phyloP scores from a whole-genome alignment of 2,797 vertebrate species.

The Sebastes matsubarae region DNA sequence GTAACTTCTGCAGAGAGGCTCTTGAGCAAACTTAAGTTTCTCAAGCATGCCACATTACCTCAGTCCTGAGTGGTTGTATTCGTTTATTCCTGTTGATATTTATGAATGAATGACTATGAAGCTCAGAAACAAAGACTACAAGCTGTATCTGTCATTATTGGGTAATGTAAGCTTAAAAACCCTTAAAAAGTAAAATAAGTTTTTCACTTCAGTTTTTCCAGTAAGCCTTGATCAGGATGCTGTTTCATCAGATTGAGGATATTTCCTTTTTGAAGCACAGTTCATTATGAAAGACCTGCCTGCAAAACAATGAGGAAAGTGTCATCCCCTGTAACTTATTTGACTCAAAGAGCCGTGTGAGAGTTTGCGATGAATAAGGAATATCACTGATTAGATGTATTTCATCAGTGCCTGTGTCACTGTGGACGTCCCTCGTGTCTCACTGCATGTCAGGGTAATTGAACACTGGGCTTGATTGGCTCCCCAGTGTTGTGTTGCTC shows the following conservation, averaged over 20 bases:
- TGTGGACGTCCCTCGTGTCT: not conserved
- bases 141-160: not conserved
- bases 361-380: not conserved
- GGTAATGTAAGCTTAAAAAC: not conserved
- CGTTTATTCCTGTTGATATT: not conserved
- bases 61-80: not conserved
- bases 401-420: not conserved
- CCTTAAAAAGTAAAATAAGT: not conserved
- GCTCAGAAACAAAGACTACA: not conserved
- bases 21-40: not conserved
- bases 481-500: slow-evolving; percentile 54
- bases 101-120: not conserved
- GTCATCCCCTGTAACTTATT: not conserved
- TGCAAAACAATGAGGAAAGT: not conserved
- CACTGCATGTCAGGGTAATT: slow-evolving; percentile 22
- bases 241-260: not conserved
- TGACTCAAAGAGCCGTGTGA: not conserved
- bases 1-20: no score
- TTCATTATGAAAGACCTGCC: not conserved
- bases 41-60: not conserved
- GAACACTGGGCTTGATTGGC: slow-evolving; percentile 45
- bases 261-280: not conserved
- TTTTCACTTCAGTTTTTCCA: not conserved
- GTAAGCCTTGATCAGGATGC: not conserved
- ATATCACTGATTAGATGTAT: not conserved